These are phyloP conservation scores for Amphimedon queenslandica DNA, from an alignment of 37 sponge, comb jelly and placozoan species.

Conservation along the genomic window DNA sequence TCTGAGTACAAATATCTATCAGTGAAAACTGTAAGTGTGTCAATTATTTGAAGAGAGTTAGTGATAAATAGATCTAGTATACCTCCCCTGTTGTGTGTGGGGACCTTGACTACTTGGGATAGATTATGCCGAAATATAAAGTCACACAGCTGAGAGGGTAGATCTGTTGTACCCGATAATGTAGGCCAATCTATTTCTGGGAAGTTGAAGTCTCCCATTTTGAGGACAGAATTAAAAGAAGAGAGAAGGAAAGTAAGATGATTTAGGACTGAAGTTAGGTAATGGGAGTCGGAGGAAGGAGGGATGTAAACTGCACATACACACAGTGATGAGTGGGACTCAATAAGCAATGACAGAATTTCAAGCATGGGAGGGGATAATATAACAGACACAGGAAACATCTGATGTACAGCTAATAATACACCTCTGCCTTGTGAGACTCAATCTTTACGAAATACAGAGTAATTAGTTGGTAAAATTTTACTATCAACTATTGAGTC, in stretches of 20 bases:
- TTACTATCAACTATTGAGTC: neutral
- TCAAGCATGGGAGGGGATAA: neutral
- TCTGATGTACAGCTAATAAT: neutral
- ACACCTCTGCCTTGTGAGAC: neutral
- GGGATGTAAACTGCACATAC: neutral
- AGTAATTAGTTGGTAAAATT: neutral
- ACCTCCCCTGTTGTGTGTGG: slow-evolving; percentile 18
- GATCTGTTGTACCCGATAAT: neutral
- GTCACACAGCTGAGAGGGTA: slow-evolving; percentile 9
- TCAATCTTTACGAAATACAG: neutral
- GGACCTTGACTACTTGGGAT: neutral
- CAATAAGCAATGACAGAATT: neutral
- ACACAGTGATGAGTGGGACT: neutral
- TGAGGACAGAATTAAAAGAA: neutral
- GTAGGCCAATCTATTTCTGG: slow-evolving; percentile 22
- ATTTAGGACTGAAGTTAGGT: neutral
- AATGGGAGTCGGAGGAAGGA: neutral
- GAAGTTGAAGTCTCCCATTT: slow-evolving; percentile 24
- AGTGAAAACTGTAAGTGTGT: neutral
- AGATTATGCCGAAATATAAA: slow-evolving; percentile 4
- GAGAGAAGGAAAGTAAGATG: neutral
- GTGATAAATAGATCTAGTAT: slow-evolving; percentile 5
- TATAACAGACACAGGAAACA: neutral
- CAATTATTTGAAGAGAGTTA: neutral
- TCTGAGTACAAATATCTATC: neutral